These are phyloP conservation scores for Channallabes apus DNA, from an alignment of 2,797 vertebrate species.

Conservation along the genomic window DNA sequence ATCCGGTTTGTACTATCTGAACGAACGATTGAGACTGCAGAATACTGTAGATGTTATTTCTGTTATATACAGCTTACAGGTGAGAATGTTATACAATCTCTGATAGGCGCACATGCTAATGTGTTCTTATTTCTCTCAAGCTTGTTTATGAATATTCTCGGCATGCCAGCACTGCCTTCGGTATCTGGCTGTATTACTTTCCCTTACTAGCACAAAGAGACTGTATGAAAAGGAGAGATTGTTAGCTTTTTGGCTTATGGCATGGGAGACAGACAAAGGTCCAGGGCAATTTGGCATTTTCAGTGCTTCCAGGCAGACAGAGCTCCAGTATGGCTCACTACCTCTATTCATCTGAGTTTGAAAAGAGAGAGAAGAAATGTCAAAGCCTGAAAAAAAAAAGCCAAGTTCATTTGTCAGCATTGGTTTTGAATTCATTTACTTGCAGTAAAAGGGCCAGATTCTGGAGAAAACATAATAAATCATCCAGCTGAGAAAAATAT, in stretches of 20 bases:
- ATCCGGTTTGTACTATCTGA: no score
- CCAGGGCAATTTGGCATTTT: slow-evolving; percentile 49
- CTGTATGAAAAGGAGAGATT: slow-evolving; percentile 49
- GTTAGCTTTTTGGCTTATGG: slow-evolving; percentile 51
- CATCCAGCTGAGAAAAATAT: slow-evolving; percentile 1
- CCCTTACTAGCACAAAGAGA: slow-evolving; percentile 39
- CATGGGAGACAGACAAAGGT: slow-evolving; percentile 52
- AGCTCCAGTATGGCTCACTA: slow-evolving; percentile 31
- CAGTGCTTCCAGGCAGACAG: slow-evolving; percentile 21
- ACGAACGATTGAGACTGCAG: neutral
- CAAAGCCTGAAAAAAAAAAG: neutral
- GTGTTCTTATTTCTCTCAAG: slow-evolving; percentile 18
- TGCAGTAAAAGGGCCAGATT: slow-evolving; percentile 9
- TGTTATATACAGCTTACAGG: slow-evolving; percentile 12
- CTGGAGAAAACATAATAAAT: slow-evolving; percentile 14
- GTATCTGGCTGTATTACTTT: slow-evolving; percentile 31
- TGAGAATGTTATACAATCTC: slow-evolving; percentile 41
- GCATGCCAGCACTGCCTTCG: slow-evolving; percentile 30
- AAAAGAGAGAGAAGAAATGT: slow-evolving; percentile 27
- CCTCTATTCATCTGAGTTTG: slow-evolving; percentile 44
- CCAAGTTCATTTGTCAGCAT: slow-evolving; percentile 1
- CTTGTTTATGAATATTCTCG: slow-evolving; percentile 20
- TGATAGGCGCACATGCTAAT: slow-evolving; percentile 33
- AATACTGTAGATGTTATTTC: neutral
- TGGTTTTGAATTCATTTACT: slow-evolving; percentile 14